Percentiles rank a stretch among this genome's conserved stretches.
These are phyloP conservation scores for Trachemys scripta DNA, from an alignment of 2,113 vertebrate genomes.

Conservation along the genomic window DNA sequence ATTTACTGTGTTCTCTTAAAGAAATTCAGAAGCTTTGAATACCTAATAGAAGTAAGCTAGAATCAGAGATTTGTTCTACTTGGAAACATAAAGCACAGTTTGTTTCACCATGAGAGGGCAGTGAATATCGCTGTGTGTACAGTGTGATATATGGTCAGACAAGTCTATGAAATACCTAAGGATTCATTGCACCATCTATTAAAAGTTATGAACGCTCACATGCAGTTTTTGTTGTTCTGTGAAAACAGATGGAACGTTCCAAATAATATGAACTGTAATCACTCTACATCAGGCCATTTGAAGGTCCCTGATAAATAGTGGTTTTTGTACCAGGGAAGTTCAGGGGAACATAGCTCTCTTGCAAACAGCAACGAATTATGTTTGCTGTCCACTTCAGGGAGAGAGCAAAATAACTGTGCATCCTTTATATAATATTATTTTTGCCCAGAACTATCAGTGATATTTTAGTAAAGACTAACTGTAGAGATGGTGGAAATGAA, in stretches of 20 bases:
- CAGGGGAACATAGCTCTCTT: not conserved
- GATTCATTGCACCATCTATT: not conserved
- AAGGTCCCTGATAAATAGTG: not conserved
- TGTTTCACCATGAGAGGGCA: not conserved
- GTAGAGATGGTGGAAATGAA: slow-evolving; percentile 24
- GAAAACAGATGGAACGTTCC: not conserved
- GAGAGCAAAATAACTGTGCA: not conserved
- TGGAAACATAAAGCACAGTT: not conserved
- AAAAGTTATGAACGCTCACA: not conserved
- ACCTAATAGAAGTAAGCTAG: not conserved
- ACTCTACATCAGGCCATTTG: not conserved
- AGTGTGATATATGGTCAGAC: not conserved
- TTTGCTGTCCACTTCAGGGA: not conserved
- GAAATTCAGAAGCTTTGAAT: not conserved
- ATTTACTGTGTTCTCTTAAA: not conserved
- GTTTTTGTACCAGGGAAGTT: not conserved
- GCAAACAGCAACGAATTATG: not conserved
- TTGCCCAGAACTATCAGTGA: not conserved
- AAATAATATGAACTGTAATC: not conserved
- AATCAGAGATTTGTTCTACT: not conserved
- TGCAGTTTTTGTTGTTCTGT: not conserved
- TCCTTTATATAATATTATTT: not conserved
- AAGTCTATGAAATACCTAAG: not conserved
- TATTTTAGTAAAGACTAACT: not conserved
- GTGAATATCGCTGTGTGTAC: not conserved